Conservation (phyloP, 37 sponge, comb jelly and placozoan genomes). For the Amphimedon queenslandica region DNA sequence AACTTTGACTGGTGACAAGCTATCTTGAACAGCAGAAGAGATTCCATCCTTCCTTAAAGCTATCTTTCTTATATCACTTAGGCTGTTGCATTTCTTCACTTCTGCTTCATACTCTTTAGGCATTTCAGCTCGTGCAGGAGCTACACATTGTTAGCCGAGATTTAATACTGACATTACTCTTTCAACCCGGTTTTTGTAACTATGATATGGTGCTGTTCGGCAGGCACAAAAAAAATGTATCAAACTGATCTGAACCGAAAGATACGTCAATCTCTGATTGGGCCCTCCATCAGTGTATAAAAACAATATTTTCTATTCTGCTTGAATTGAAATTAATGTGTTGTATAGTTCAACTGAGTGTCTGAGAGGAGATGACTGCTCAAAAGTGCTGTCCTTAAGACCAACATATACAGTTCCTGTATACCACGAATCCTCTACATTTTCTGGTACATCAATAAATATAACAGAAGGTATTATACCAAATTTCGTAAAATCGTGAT, state of each 20-base stretch:
- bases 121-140: neutral
- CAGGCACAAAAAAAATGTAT: neutral
- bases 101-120: neutral
- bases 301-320: conserved; percentile 22
- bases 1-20: conserved; percentile 9
- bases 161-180: neutral
- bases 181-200: neutral
- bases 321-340: neutral
- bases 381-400: conserved; percentile 45
- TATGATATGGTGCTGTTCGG: neutral
- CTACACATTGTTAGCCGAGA: neutral
- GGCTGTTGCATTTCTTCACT: neutral
- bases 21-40: neutral
- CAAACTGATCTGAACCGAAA: neutral
- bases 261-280: conserved; percentile 28
- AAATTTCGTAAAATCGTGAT: conserved; percentile 45
- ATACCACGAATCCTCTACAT: conserved; percentile 32
- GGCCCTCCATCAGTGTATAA: conserved; percentile 59
- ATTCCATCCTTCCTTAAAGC: too few relatives aligned
- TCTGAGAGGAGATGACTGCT: conserved; percentile 38
- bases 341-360: conserved; percentile 45
- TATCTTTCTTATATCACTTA: too few relatives aligned
- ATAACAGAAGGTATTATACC: conserved; percentile 42
- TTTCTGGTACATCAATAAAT: conserved; percentile 40
- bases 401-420: conserved; percentile 24